These are phyloP conservation scores for Okamejei kenojei DNA, from an alignment of 2,797 vertebrate genomes.

Conservation along the genomic window DNA sequence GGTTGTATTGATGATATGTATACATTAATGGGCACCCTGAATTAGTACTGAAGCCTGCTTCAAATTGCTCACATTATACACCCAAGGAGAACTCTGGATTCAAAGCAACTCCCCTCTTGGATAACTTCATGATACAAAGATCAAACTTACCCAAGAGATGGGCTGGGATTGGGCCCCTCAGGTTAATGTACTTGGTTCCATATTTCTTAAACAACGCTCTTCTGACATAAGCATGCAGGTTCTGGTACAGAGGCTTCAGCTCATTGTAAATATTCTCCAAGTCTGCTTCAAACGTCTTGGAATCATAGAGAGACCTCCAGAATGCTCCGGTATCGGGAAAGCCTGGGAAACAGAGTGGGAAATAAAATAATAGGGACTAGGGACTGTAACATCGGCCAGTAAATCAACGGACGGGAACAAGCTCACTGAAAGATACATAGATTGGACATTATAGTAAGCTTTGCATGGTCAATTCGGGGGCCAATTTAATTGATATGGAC, in stretches of 20 bases:
- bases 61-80: not conserved
- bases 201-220: slow-evolving; percentile 77
- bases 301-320: slow-evolving; percentile 88
- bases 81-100: not conserved
- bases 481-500: not conserved
- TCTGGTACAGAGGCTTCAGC: slow-evolving; percentile 83
- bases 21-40: too few relatives aligned
- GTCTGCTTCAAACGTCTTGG: slow-evolving; percentile 74
- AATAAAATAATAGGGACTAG: not conserved
- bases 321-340: slow-evolving; percentile 76
- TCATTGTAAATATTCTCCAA: slow-evolving; percentile 79
- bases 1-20: not conserved
- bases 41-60: not conserved
- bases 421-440: not conserved
- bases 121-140: not conserved
- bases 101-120: not conserved
- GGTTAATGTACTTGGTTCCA: slow-evolving; percentile 66
- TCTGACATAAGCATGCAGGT: slow-evolving; percentile 85
- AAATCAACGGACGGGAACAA: not conserved
- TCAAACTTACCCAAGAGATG: slow-evolving; percentile 77
- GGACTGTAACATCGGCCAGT: not conserved
- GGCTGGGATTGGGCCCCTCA: slow-evolving; percentile 88
- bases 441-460: too few relatives aligned
- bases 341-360: slow-evolving; percentile 54
- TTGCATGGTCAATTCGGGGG: too few relatives aligned